Evolutionary conservation across 1,140 invertebrate species (phyloP).

Genomic region (Nymphalis io): DNA sequence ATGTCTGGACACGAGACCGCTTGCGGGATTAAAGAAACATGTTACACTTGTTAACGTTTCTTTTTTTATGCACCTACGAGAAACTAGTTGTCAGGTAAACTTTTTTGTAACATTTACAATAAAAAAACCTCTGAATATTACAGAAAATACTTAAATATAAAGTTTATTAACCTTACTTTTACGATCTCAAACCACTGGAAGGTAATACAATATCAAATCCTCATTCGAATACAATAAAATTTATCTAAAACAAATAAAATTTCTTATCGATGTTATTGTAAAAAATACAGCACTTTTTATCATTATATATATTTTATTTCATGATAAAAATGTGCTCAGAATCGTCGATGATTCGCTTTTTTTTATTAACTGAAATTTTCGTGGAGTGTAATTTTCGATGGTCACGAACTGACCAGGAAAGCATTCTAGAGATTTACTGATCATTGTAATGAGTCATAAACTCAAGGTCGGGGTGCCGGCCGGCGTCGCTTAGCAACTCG

Average conservation of each 20-base stretch:
- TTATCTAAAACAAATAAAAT: not conserved
- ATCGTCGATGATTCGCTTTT: not conserved
- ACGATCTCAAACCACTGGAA: not conserved
- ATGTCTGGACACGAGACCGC: slow-evolving; percentile 32
- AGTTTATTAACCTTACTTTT: too few relatives aligned
- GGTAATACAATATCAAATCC: not conserved
- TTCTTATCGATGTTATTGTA: not conserved
- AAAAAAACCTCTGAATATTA: too few relatives aligned
- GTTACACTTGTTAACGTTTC: slow-evolving; percentile 19
- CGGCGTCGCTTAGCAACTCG: slow-evolving; percentile 64
- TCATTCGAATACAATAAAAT: not conserved
- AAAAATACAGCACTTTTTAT: not conserved
- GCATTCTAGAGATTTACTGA: not conserved
- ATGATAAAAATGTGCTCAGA: not conserved
- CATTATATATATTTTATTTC: not conserved
- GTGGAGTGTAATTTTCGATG: not conserved
- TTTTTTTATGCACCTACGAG: slow-evolving; percentile 10
- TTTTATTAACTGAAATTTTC: not conserved
- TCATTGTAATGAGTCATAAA: slow-evolving; percentile 41
- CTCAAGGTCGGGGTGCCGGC: slow-evolving; percentile 68
- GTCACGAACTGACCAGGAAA: not conserved
- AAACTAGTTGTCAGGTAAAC: slow-evolving; percentile 14
- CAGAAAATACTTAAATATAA: too few relatives aligned
- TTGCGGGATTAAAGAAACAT: slow-evolving; percentile 22
- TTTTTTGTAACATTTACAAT: slow-evolving; percentile 1